Evolutionary conservation across 1,140 invertebrate species (phyloP), one percentile per base, ranked within the genome.

Genomic region (Asbolus verrucosus): DNA sequence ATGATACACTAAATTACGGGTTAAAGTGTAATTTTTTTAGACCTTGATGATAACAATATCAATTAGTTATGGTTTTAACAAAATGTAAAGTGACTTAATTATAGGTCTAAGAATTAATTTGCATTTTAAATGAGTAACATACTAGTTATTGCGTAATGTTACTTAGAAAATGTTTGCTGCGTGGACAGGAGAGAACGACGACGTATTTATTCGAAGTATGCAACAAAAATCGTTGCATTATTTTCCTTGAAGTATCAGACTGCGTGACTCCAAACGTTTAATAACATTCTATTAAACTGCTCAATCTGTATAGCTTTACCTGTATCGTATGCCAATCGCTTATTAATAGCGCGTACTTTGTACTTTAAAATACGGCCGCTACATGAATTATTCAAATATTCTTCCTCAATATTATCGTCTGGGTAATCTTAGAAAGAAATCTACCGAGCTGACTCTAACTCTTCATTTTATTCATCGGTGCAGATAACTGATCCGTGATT

Each of bases 31-130:
- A 63, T 33, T 63, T 39, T 39, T 38, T 1, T 6, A 30, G 50
- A 27, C 59, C 66, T 68, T 68, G 66, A 41, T 62, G 67, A 69
- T 69, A 69, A 62, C 59, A 36, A 27, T 62, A 43, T 61, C 67
- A 62, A 69, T 43, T 61, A 36, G 36, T 69, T 54, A 69, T 69
- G 54, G 46, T 59, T 65, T 67, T 66, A 59, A 16, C 54, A 38
- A 38, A 62, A 66, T 36, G 59, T n/a, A 19, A 46, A 67, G 16
- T 60, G 43, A 59, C 21, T 67, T 67, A 67, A 67, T 67, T 67
- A 50, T 31, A 60, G 30, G 65, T 67, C 60, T 39, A 15, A 11
- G 21, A 59, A 67, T 16, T 30, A 24, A 67, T 67, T 67, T 33
- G 65, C 65, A 67, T 59, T 9, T 60, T 1, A 67, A 67, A 67